Evolutionary conservation across 2,113 vertebrate species (phyloP), one percentile per base, ranked within the genome.

Genomic region (Oncorhynchus kisutch): DNA sequence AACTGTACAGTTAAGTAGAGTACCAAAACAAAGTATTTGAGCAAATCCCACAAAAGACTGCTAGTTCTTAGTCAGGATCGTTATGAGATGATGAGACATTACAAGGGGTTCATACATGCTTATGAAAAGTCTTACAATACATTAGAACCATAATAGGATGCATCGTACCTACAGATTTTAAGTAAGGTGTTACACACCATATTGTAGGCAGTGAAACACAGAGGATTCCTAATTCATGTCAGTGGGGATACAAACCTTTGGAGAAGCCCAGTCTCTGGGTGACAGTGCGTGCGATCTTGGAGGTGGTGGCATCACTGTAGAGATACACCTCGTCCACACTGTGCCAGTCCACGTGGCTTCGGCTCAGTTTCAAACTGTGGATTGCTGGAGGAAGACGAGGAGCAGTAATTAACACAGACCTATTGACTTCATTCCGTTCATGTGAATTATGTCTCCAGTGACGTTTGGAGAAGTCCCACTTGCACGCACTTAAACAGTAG

Each of bases 341-440:
- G 89, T 99, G 95, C 97, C 97, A 99, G 85, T 99, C 97, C 83
- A 99, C 96, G 0, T 99, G 97, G 79, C 94, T 98, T n/a, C 96
- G 93, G 82, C 95, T 98, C 86, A 99, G 80, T 90, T 98, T 97
- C 70, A 96, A 90, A 78, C 96, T 97, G 77, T 96, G 94, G 82
- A 96, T 86, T 62, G 95, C 97, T 98, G 92, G 39, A 45, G 39
- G 68, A 14, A 3, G 7, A 69, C 12, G 74, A 81, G 25, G 66
- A 65, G 54, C 9, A 3, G 2, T 81, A 29, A 81, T 81, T 78
- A 83, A 81, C 49, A 77, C 16, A 25, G 12, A 59, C 25, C 69
- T 45, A 81, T 67, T 78, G 18, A 80, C 34, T 45, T 45, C 57
- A 80, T 16, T 54, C 51, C 1, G 71, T 87, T 78, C 64, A 57